Evolutionary conservation across 2,888 invertebrate species (phyloP), one percentile per base, ranked within the genome.

Genomic region (Girardia tigrina): DNA sequence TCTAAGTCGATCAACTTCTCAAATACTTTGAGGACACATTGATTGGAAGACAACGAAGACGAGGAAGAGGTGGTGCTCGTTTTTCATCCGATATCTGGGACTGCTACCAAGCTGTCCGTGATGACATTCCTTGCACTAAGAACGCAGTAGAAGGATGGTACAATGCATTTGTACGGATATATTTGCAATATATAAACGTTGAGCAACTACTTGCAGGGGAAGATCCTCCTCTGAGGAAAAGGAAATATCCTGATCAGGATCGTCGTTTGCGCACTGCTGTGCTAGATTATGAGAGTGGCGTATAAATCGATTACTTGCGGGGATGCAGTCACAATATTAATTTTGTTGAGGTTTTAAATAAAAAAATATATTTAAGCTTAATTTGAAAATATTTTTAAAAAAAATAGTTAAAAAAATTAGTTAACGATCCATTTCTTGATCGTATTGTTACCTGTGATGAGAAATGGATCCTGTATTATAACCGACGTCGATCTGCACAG

Each of bases 41-140:
- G 2, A n/a, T 56, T 56, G 56, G 56, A 16, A 56, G 56, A 56
- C 56, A n/a, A 56, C n/a, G 56, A 56, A n/a, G n/a, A 56, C 56
- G n/a, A 56, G 6, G n/a, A 56, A 56, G 56, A 56, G 56, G 20
- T 8, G 8, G 4, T 2, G 56, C 8, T 56, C 56, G n/a, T 4
- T 4, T 4, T 56, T n/a, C 4, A 12, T 56, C n/a, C 8, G 56
- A 16, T 16, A 56, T 56, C 56, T 56, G 56, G 56, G 4, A 56
- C 23, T 56, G 4, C 4, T 56, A 56, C 56, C n/a, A 56, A 56
- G 56, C 56, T 56, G 56, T 56, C 23, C 56, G 56, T 56, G 56
- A 56, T 23, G 23, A 56, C n/a, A 56, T n/a, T 56, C 8, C 4
- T 56, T 56, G 8, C 4, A 56, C 56, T 56, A 56, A 56, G 20